These are phyloP conservation scores for Himantopus leucocephalus DNA, from an alignment of 2,113 vertebrate species.

Conservation along the genomic window DNA sequence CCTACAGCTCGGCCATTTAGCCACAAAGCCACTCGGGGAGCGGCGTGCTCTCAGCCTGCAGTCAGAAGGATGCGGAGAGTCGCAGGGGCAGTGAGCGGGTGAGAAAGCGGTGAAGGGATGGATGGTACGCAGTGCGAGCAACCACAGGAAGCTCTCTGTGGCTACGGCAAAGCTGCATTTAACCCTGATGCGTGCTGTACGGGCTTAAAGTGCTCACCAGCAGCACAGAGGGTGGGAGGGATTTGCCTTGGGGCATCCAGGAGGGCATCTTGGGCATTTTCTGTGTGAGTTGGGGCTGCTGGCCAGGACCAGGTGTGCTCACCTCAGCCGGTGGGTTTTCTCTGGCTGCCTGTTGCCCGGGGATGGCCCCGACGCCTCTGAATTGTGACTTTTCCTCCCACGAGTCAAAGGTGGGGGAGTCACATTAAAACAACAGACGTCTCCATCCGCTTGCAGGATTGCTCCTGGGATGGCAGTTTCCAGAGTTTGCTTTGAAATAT, in stretches of 20 bases:
- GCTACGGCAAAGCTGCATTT: not conserved
- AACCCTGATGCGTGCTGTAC: not conserved
- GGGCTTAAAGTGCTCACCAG: not conserved
- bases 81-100: not conserved
- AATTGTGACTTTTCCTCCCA: not conserved
- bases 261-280: not conserved
- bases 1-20: not conserved
- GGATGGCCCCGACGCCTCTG: not conserved
- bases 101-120: not conserved
- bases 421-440: not conserved
- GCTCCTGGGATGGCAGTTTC: not conserved
- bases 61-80: not conserved
- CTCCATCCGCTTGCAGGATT: not conserved
- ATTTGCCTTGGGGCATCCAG: not conserved
- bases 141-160: not conserved
- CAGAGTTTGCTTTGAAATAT: not conserved
- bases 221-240: accelerated
- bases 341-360: not conserved
- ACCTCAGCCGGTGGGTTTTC: not conserved
- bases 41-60: accelerated
- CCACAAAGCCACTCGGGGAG: accelerated
- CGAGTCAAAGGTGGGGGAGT: not conserved
- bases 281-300: not conserved
- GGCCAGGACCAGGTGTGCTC: not conserved
- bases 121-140: accelerated